A percentile compares a stretch with the other conserved stretches of the same genome.
phyloP scores from a whole-genome alignment of 2,797 vertebrate genomes.

The Spinibarbus caldwelli region DNA sequence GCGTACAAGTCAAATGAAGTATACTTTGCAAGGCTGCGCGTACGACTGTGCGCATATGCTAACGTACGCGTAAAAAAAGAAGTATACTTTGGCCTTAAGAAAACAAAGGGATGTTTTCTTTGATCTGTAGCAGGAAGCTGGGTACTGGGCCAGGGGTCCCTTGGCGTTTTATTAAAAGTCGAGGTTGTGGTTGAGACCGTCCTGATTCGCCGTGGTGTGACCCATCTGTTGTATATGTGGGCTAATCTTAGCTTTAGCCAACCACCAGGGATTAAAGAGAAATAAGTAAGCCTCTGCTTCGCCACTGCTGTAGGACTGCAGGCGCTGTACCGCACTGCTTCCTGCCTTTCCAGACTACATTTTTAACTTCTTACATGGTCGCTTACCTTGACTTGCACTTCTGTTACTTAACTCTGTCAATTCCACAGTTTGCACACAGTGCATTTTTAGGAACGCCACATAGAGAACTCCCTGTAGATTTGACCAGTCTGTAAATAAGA shows the following conservation, averaged over 20 bases:
- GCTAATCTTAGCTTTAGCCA: conserved; percentile 78
- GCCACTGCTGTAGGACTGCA: conserved; percentile 11
- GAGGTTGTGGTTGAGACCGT: conserved; percentile 38
- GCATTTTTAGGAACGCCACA: conserved; percentile 24
- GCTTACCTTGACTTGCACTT: conserved; percentile 38
- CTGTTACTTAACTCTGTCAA: conserved; percentile 17
- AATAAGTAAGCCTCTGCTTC: conserved; percentile 39
- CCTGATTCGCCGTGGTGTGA: conserved; percentile 51
- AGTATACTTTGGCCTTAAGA: too few relatives aligned
- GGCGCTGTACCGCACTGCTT: not conserved
- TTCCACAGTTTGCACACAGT: conserved; percentile 5
- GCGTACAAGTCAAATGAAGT: too few relatives aligned
- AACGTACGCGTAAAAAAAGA: too few relatives aligned
- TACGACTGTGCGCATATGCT: too few relatives aligned
- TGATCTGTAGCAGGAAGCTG: conserved; percentile 24
- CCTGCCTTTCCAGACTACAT: conserved; percentile 36
- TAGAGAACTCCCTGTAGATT: not conserved
- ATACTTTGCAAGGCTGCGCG: too few relatives aligned
- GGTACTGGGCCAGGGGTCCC: conserved; percentile 32
- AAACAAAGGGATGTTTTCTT: conserved; percentile 34
- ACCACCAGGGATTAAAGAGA: conserved; percentile 69
- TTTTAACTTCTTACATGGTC: conserved; percentile 33
- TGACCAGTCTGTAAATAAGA: not conserved
- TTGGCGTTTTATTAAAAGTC: conserved; percentile 49
- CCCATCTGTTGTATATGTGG: conserved; percentile 68